A percentile compares a stretch with the other conserved stretches of the same genome.
phyloP scores from a whole-genome alignment of 2,888 invertebrate species.

The Hoplodrina blanda region DNA sequence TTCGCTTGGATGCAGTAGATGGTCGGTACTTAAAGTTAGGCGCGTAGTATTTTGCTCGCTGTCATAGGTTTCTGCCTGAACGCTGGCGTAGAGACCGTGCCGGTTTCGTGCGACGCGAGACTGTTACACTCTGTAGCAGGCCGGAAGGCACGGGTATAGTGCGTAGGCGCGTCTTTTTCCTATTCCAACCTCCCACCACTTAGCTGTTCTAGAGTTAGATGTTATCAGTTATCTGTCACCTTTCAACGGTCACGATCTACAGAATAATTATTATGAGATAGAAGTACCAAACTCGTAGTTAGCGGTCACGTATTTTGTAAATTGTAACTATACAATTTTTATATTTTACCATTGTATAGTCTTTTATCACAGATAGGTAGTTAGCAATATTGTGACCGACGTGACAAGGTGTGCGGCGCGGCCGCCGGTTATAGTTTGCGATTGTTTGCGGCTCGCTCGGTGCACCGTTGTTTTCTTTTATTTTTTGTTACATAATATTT shows the following conservation, averaged over 20 bases:
- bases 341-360: conserved; percentile 91
- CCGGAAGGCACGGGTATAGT: conserved; percentile 69
- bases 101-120: conserved; percentile 18
- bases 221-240: conserved; percentile 72
- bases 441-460: conserved; percentile 77
- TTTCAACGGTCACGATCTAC: conserved; percentile 78
- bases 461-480: conserved; percentile 87
- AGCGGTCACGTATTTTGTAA: conserved; percentile 90
- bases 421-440: conserved; percentile 74
- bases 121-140: conserved; percentile 35
- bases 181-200: conserved; percentile 82
- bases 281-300: conserved; percentile 90
- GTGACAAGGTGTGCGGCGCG: conserved; percentile 72
- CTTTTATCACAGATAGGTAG: conserved; percentile 86
- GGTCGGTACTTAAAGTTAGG: conserved; percentile 82
- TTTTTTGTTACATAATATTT: conserved; percentile 90
- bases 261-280: conserved; percentile 82
- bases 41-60: conserved; percentile 76
- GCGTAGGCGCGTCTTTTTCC: conserved; percentile 76
- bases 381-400: conserved; percentile 83
- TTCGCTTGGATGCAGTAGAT: conserved; percentile 84
- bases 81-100: conserved; percentile 39
- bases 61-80: conserved; percentile 64
- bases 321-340: conserved; percentile 89
- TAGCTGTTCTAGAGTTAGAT: conserved; percentile 85